Conservation (phyloP, 2,888 invertebrate genomes). For the Mayetiola destructor region DNA sequence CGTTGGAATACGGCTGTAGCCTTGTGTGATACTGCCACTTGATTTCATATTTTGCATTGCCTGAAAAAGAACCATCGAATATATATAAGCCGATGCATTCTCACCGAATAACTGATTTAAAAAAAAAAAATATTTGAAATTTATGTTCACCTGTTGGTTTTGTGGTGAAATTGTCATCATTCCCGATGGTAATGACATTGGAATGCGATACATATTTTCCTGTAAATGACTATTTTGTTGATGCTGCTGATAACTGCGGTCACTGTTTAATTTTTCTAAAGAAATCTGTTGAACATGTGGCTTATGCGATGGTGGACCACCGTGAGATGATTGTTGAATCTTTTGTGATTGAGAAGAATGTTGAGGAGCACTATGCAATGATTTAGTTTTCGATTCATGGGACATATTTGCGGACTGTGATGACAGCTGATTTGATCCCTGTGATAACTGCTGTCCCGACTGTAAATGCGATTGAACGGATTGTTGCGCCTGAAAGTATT, state of each 20-base stretch:
- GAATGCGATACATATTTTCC: constrained; percentile 8
- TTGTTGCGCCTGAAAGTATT: neutral
- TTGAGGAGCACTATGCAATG: constrained; percentile 28
- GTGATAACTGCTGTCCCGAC: neutral
- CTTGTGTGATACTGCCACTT: constrained; percentile 62
- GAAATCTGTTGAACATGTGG: constrained; percentile 30
- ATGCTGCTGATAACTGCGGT: constrained; percentile 21
- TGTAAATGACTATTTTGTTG: neutral
- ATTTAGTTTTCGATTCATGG: neutral
- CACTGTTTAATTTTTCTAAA: constrained; percentile 30
- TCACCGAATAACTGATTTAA: neutral
- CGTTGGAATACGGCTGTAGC: constrained; percentile 37
- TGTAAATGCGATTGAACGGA: neutral
- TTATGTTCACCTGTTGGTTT: neutral
- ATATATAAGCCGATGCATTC: constrained; percentile 17
- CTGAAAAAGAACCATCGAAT: neutral
- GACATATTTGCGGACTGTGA: constrained; percentile 1
- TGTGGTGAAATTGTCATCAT: constrained; percentile 5
- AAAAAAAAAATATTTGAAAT: neutral
- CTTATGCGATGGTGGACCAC: constrained; percentile 26
- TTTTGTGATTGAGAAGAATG: constrained; percentile 23
- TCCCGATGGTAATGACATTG: neutral
- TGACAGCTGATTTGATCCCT: neutral
- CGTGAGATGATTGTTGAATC: constrained; percentile 20
- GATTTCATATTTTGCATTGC: constrained; percentile 49